These are phyloP conservation scores for Stegana nigrithorax DNA, from an alignment of 2,888 invertebrate genomes.

Conservation along the genomic window DNA sequence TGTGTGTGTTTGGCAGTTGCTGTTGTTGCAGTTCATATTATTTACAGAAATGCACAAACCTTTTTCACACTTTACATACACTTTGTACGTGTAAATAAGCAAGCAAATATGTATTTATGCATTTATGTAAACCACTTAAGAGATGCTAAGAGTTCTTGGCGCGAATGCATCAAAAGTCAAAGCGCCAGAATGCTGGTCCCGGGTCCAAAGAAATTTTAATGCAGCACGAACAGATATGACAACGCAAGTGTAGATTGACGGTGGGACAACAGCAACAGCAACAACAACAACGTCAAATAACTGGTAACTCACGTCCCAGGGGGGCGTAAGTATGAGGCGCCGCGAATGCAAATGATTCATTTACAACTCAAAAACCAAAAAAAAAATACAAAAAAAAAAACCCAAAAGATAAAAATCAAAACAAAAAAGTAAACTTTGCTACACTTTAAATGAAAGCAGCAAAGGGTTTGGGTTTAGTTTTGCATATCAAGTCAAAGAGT, in stretches of 20 bases:
- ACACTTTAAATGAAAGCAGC: slow-evolving; percentile 28
- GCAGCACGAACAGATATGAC: slow-evolving; percentile 24
- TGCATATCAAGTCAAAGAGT: background rate
- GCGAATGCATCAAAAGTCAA: background rate
- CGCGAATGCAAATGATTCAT: slow-evolving; percentile 43
- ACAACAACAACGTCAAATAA: slow-evolving; percentile 26
- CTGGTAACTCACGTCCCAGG: slow-evolving; percentile 46
- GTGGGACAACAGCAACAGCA: background rate
- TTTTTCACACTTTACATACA: slow-evolving; percentile 40
- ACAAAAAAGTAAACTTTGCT: slow-evolving; percentile 35
- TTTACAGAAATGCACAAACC: slow-evolving; percentile 36
- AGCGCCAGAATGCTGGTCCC: slow-evolving; percentile 48
- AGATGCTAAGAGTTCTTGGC: slow-evolving; percentile 56
- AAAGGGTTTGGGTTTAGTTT: background rate
- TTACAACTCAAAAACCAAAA: slow-evolving; percentile 24
- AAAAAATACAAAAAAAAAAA: background rate
- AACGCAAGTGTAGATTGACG: background rate
- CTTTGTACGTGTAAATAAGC: slow-evolving; percentile 21
- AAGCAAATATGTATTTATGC: slow-evolving; percentile 52
- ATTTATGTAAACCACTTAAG: slow-evolving; percentile 43
- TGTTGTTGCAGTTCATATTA: no score
- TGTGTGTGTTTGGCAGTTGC: slow-evolving; percentile 33
- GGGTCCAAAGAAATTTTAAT: slow-evolving; percentile 56
- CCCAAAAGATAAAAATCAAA: background rate
- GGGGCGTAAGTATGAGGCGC: slow-evolving; percentile 8